Conservation (phyloP, 2,888 invertebrate species). For the Conomelus anceps region DNA sequence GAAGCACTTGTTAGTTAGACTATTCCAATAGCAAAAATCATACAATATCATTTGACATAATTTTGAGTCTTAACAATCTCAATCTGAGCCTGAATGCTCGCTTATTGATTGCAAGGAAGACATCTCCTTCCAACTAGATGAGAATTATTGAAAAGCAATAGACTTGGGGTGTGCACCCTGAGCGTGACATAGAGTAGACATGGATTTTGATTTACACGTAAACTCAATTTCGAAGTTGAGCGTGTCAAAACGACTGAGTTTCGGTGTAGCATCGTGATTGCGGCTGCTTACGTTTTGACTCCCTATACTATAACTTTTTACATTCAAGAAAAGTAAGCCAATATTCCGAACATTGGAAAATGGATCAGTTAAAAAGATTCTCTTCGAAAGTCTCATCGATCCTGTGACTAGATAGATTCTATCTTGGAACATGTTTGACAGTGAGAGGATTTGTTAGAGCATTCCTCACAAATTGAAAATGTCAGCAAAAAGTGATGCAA, state of each 20-base stretch:
- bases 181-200: not conserved
- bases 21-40: no score
- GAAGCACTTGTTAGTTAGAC: no score
- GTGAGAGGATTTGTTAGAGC: not conserved
- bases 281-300: not conserved
- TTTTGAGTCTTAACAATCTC: no score
- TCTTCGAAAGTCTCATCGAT: not conserved
- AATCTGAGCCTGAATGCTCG: no score
- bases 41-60: no score
- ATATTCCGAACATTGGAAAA: not conserved
- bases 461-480: not conserved
- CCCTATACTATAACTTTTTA: not conserved
- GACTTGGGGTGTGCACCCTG: not conserved
- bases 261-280: not conserved
- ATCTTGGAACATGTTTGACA: not conserved
- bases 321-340: not conserved
- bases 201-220: not conserved
- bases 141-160: not conserved
- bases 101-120: not conserved
- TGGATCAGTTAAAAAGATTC: not conserved
- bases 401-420: not conserved
- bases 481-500: not conserved
- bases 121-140: not conserved
- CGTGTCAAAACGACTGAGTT: not conserved
- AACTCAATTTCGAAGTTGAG: not conserved